These are phyloP conservation scores for Coptodon rendalli DNA, from an alignment of 2,113 vertebrate species.

Conservation along the genomic window DNA sequence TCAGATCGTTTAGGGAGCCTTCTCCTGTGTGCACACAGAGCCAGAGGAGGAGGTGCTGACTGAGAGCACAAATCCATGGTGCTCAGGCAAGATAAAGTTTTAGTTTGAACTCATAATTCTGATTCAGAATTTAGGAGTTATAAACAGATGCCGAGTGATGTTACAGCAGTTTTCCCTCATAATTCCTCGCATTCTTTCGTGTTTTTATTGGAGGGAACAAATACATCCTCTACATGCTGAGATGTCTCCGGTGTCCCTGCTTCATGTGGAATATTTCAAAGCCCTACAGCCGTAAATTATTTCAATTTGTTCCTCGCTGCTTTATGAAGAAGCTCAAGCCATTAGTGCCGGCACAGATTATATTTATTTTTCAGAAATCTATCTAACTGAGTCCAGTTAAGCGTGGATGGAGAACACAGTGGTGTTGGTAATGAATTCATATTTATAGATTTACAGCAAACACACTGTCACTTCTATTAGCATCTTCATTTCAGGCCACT, in stretches of 20 bases:
- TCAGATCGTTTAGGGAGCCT: background rate
- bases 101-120: background rate
- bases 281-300: background rate
- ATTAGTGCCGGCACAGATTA: background rate
- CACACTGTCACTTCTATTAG: background rate
- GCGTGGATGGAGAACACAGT: background rate
- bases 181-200: rapidly evolving
- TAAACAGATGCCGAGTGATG: rapidly evolving
- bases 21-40: background rate
- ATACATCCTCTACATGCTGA: background rate
- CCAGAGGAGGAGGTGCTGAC: background rate
- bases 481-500: background rate
- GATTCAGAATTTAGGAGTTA: background rate
- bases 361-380: background rate
- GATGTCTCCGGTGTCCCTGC: background rate
- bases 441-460: background rate
- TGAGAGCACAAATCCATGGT: background rate
- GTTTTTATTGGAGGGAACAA: background rate
- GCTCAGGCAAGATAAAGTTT: background rate
- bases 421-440: background rate
- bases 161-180: background rate
- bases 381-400: background rate
- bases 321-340: background rate
- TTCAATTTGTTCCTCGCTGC: background rate
- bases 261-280: background rate